Evolutionary conservation across 1,140 invertebrate species (phyloP).

Genomic region (Eufriesea mexicana): DNA sequence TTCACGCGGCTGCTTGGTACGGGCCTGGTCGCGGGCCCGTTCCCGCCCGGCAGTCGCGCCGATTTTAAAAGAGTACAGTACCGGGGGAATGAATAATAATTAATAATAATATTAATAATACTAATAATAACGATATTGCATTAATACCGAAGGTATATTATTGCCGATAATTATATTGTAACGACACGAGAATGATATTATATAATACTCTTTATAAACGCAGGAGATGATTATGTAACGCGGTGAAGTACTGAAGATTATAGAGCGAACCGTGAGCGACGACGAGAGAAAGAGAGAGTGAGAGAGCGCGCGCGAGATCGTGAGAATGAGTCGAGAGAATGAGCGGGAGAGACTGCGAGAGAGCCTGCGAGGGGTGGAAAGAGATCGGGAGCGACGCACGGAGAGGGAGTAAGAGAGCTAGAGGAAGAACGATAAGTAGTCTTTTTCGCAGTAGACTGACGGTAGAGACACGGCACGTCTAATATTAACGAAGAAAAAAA

Average conservation of each 20-base stretch:
- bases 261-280: neutral
- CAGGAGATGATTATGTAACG: slow-evolving; percentile 43
- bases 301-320: neutral
- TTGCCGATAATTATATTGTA: slow-evolving; percentile 78
- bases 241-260: slow-evolving; percentile 29
- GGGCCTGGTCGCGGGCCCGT: neutral
- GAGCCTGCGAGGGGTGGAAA: neutral
- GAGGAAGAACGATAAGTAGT: slow-evolving; percentile 68
- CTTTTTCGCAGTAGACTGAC: slow-evolving; percentile 76
- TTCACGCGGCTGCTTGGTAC: slow-evolving; percentile 28
- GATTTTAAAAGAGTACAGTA: slow-evolving; percentile 50
- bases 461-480: slow-evolving; percentile 78
- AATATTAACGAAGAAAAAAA: slow-evolving; percentile 74
- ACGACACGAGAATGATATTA: slow-evolving; percentile 76
- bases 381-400: neutral
- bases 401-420: neutral
- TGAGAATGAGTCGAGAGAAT: neutral
- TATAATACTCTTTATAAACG: slow-evolving; percentile 79
- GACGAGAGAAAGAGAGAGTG: neutral
- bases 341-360: neutral
- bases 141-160: slow-evolving; percentile 75
- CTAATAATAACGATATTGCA: slow-evolving; percentile 65
- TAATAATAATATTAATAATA: slow-evolving; percentile 53
- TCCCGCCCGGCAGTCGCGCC: slow-evolving; percentile 4
- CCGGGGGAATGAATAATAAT: slow-evolving; percentile 48